phyloP scores from a whole-genome alignment of 2,113 vertebrate species.

The Hucho hucho region DNA sequence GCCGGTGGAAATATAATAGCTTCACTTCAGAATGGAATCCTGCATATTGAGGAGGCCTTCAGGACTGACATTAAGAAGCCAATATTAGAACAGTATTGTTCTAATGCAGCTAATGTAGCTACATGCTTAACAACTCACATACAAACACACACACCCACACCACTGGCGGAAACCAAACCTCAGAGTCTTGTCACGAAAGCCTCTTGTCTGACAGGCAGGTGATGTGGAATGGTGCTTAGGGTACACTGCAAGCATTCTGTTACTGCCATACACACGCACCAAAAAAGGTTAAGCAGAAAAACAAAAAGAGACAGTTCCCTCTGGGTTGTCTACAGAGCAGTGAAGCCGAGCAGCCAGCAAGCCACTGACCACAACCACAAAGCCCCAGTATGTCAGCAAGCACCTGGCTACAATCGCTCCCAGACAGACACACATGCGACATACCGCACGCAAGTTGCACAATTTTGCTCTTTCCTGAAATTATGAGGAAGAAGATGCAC shows the following conservation, averaged over 20 bases:
- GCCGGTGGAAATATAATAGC: too few relatives aligned
- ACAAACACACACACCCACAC: slow-evolving; percentile 2
- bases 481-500: slow-evolving; percentile 41
- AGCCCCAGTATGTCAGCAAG: slow-evolving; percentile 71
- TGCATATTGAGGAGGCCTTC: background rate
- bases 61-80: background rate
- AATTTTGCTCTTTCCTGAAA: slow-evolving; percentile 21
- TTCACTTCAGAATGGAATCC: background rate
- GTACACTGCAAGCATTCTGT: slow-evolving; percentile 8
- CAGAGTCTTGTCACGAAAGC: slow-evolving; percentile 65
- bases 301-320: slow-evolving; percentile 68
- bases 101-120: too few relatives aligned
- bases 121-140: background rate
- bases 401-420: slow-evolving; percentile 62
- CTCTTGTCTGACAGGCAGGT: slow-evolving; percentile 48
- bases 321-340: slow-evolving; percentile 68
- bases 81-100: too few relatives aligned
- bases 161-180: slow-evolving; percentile 63
- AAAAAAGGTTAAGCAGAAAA: slow-evolving; percentile 32
- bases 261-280: background rate
- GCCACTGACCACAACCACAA: slow-evolving; percentile 77
- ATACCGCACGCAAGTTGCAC: slow-evolving; percentile 43
- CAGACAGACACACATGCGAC: slow-evolving; percentile 44
- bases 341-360: slow-evolving; percentile 44
- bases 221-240: slow-evolving; percentile 51